Base-by-base conservation (phyloP, 1,140 invertebrate genomes). In the Littorina saxatilis region DNA sequence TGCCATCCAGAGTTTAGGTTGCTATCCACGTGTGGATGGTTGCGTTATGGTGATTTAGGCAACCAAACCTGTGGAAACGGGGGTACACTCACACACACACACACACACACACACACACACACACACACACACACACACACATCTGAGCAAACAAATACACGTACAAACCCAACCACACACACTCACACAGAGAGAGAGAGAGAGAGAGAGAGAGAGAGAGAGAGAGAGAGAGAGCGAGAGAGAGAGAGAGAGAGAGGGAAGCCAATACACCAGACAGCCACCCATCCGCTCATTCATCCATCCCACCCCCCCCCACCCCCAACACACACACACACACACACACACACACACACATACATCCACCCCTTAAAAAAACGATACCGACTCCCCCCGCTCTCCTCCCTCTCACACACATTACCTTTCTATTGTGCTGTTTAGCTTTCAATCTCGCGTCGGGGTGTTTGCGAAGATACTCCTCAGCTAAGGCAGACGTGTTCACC, bases 401-500 rank as follows among this genome's bases (percentile, higher is more conserved):
- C n/a, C n/a, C n/a, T n/a, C n/a, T n/a, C n/a, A n/a, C n/a, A n/a
- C n/a, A n/a, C n/a, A n/a, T n/a, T n/a, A 63, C 61, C 61, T 63
- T 32, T 5, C 17, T 29, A 32, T 63, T 29, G 7, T 32, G 5
- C 61, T 63, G 27, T 11, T 9, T 63, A 4, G 5, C 27, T 23
- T 63, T 32, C 27, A 5, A 7, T 32, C 13, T 7, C 11, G 35
- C 35, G 61, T 92, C 88, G n/a, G 92, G 92, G 82, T 94, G 92
- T 29, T 87, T 83, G 40, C 87, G 68, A 17, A 94, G 78, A 86
- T 91, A 94, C 39, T 91, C 83, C 78, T 92, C 80, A 1, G 91
- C 93, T 58, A 93, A 89, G 63, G 86, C 86, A 17, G 92, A 91
- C 13, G 93, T 93, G 82, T 94, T 93, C 4, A 93, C 80, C 84